These are phyloP conservation scores for Eleginops maclovinus DNA, from an alignment of 2,113 vertebrate genomes.

Conservation along the genomic window DNA sequence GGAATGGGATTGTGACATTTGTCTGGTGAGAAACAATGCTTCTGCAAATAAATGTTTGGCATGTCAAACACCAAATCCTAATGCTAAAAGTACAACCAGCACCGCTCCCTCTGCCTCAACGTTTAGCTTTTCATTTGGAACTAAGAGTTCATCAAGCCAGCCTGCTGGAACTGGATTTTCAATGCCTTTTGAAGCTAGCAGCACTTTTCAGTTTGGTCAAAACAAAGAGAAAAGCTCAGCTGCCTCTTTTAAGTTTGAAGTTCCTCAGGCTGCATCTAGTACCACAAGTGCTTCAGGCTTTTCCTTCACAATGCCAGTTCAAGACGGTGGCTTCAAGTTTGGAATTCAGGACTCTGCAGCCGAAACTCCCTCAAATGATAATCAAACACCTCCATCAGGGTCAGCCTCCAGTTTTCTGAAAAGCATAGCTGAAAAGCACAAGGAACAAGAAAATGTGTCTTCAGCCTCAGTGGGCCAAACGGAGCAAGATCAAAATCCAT, in stretches of 20 bases:
- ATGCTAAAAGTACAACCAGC: slow-evolving; percentile 67
- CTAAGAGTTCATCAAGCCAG: slow-evolving; percentile 76
- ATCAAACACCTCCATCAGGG: slow-evolving; percentile 61
- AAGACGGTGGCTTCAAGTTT: slow-evolving; percentile 89
- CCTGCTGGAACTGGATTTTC: slow-evolving; percentile 84
- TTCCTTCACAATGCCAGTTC: slow-evolving; percentile 85
- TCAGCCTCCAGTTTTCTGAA: slow-evolving; percentile 81
- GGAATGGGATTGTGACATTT: slow-evolving; percentile 88
- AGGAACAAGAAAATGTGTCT: slow-evolving; percentile 77
- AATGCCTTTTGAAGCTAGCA: slow-evolving; percentile 78
- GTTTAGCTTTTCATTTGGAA: slow-evolving; percentile 81
- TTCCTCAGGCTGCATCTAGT: slow-evolving; percentile 75
- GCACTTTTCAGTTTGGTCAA: slow-evolving; percentile 88
- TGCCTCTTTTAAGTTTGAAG: slow-evolving; percentile 81
- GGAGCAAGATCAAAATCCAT: slow-evolving; percentile 76
- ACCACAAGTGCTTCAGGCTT: slow-evolving; percentile 84
- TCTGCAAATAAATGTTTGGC: slow-evolving; percentile 81
- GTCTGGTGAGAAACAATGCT: slow-evolving; percentile 85
- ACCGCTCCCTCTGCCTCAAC: slow-evolving; percentile 67
- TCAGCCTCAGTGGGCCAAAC: slow-evolving; percentile 4
- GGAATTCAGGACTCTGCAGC: slow-evolving; percentile 86
- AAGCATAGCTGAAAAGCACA: slow-evolving; percentile 85
- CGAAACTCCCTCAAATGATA: slow-evolving; percentile 59
- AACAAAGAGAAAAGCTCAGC: slow-evolving; percentile 80
- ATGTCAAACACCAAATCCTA: slow-evolving; percentile 85